phyloP scores from a whole-genome alignment of 2,888 invertebrate species.

The Rutpela maculata region DNA sequence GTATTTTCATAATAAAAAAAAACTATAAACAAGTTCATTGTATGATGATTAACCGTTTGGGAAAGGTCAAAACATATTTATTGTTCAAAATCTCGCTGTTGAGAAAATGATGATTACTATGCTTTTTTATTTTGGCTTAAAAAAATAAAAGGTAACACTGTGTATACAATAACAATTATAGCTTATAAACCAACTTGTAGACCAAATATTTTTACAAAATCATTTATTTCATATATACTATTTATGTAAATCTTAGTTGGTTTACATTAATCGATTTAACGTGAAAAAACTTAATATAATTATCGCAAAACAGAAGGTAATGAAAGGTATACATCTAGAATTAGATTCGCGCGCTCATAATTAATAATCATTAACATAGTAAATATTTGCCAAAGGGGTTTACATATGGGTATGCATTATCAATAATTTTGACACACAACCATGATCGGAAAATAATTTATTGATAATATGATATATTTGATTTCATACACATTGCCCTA shows the following conservation, averaged over 20 bases:
- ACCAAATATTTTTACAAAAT: constrained; percentile 3
- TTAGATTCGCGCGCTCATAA: constrained; percentile 6
- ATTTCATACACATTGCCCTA: constrained; percentile 14
- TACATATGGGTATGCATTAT: constrained; percentile 26
- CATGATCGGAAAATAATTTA: constrained; percentile 26
- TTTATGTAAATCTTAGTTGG: not conserved
- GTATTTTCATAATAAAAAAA: no score
- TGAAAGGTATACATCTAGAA: constrained; percentile 13
- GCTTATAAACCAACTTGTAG: not conserved
- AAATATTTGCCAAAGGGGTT: constrained; percentile 19
- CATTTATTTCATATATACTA: not conserved
- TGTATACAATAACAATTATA: not conserved
- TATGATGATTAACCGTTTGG: no score
- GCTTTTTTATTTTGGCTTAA: no score
- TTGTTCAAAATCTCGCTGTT: no score
- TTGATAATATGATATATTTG: constrained; percentile 22
- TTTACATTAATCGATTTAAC: not conserved
- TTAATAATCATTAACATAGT: constrained; percentile 13
- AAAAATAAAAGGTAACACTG: not conserved
- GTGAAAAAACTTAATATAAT: constrained; percentile 1
- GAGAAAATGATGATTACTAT: no score
- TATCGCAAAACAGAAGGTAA: not conserved
- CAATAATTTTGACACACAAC: constrained; percentile 26
- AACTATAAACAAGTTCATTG: no score
- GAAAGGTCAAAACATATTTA: no score